Conservation (phyloP, 2,113 vertebrate genomes). For the Strix uralensis region DNA sequence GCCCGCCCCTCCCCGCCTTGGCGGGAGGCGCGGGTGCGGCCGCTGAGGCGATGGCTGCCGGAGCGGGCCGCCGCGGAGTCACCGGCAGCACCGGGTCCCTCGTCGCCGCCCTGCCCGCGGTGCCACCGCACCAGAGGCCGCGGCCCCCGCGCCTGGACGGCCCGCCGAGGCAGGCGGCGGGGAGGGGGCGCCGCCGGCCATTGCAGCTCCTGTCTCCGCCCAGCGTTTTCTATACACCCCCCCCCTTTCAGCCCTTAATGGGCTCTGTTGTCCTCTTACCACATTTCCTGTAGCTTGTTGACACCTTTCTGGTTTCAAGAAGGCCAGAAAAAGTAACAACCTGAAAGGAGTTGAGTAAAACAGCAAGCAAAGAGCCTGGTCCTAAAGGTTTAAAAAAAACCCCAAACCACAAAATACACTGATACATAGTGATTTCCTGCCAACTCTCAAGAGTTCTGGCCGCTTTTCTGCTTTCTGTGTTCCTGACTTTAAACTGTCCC, state of each 20-base stretch:
- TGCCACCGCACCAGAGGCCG: not conserved
- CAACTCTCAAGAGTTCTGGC: not conserved
- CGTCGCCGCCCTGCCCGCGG: not conserved
- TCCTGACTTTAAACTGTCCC: not conserved
- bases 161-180: not conserved
- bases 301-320: not conserved
- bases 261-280: not conserved
- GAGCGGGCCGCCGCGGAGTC: not conserved
- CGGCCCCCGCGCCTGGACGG: not conserved
- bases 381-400: not conserved
- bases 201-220: accelerated
- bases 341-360: not conserved
- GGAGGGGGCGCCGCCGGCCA: accelerated
- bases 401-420: not conserved
- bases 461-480: not conserved
- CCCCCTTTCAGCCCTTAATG: too few relatives aligned
- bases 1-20: too few relatives aligned
- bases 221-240: too few relatives aligned
- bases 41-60: accelerated
- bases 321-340: not conserved
- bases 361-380: not conserved
- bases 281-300: not conserved
- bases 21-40: accelerated
- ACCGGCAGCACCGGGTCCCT: not conserved
- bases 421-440: not conserved